A percentile compares a stretch with the other conserved stretches of the same genome.
phyloP scores from a whole-genome alignment of 2,113 vertebrate genomes.

The Xiphophorus hellerii region DNA sequence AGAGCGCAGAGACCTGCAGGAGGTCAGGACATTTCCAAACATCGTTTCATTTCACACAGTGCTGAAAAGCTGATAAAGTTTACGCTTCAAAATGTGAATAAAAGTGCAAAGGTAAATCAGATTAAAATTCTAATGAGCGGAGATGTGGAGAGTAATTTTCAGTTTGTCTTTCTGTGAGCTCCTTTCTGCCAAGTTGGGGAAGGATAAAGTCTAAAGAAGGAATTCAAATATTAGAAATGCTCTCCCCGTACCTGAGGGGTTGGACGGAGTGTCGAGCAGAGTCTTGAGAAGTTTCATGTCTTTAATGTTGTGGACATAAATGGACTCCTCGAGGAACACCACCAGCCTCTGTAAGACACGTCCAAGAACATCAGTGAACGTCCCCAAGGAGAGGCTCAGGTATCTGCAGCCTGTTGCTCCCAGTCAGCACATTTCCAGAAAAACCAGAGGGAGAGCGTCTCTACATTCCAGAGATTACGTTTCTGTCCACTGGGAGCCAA shows the following conservation, averaged over 20 bases:
- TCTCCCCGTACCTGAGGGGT: constrained; percentile 81
- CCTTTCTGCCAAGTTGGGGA: not conserved
- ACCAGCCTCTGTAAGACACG: constrained; percentile 84
- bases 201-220: not conserved
- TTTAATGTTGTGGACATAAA: constrained; percentile 95
- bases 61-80: not conserved
- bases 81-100: too few relatives aligned
- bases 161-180: not conserved
- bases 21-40: not conserved
- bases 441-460: not conserved
- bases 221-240: not conserved
- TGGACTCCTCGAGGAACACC: constrained; percentile 88
- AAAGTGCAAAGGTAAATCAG: too few relatives aligned
- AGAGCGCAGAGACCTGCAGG: constrained; percentile 89
- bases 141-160: too few relatives aligned
- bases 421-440: not conserved
- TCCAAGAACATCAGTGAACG: not conserved
- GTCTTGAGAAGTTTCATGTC: constrained; percentile 96
- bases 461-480: not conserved
- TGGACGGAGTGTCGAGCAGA: constrained; percentile 86
- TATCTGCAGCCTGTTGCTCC: not conserved
- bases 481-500: not conserved
- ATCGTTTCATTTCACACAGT: not conserved
- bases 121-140: too few relatives aligned
- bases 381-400: too few relatives aligned